Evolutionary conservation across 2,888 invertebrate species (phyloP), one percentile per base, ranked within the genome.

Genomic region (Antheraea assamensis): DNA sequence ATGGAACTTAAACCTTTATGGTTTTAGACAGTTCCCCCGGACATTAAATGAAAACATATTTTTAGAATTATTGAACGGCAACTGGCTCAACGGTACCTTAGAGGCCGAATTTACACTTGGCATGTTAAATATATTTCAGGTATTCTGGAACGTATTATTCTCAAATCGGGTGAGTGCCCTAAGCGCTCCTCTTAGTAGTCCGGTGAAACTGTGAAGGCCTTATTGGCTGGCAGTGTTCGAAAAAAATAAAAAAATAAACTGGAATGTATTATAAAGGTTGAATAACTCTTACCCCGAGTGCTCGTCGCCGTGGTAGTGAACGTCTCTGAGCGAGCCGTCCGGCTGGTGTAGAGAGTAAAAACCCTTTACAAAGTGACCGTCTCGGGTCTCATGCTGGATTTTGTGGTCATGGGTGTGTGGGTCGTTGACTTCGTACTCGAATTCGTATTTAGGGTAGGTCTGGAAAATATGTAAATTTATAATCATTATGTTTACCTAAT

Each of bases 381-480:
- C 88, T 55, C 85, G 79, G 58, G 77, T 77, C 76, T 92, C 92
- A 83, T 79, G 80, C 82, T 89, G 89, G 72, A 81, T 81, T 81
- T 91, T 91, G 79, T 85, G 82, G 83, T 93, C 92, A 31, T 90
- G 90, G 72, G 93, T 93, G 81, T 91, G 90, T n/a, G 85, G 86
- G 79, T 93, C 93, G 71, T 87, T 81, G 15, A 94, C 93, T 74
- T 90, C 89, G 80, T 93, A 93, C 76, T 87, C 89, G 80, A 89
- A 92, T 61, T 82, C 80, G 73, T 84, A 87, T 72, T 86, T 87
- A 10, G 87, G 86, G 64, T 82, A 81, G 4, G 85, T 81, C 87
- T 87, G 76, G 4, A 75, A 66, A 71, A 52, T 27, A 70, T 15
- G 24, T 24, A 27, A 61, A 27, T 64, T 17, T 24, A 24, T 7